Percentiles rank a stretch among this genome's conserved stretches.
Conservation (phyloP, 2,888 invertebrate genomes). For the Timandra comae region DNA sequence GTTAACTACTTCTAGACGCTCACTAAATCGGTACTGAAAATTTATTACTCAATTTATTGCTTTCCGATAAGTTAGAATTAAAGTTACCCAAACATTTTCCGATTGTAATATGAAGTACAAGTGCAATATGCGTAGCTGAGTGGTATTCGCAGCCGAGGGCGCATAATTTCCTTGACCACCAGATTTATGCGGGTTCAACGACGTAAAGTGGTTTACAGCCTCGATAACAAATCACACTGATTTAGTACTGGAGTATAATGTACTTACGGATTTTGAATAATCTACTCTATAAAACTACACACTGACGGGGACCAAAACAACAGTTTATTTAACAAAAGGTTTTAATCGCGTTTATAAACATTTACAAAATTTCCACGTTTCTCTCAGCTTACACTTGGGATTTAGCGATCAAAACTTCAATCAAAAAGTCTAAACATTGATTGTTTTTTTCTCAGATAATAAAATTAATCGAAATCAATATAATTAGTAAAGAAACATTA, state of each 20-base stretch:
- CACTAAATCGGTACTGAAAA: constrained; percentile 10
- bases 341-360: too few species aligned
- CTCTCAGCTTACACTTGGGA: too few species aligned
- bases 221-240: constrained; percentile 51
- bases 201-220: constrained; percentile 38
- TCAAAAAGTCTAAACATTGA: too few species aligned
- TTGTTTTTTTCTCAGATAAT: too few species aligned
- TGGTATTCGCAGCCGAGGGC: constrained; percentile 6
- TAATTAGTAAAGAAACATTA: too few species aligned
- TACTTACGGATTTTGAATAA: constrained; percentile 20
- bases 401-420: too few species aligned
- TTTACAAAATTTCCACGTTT: too few species aligned
- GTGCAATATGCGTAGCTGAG: constrained; percentile 1
- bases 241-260: constrained; percentile 31
- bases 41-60: constrained; percentile 18
- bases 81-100: constrained; percentile 21
- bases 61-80: constrained; percentile 20
- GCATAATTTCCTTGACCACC: constrained; percentile 45
- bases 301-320: too few species aligned
- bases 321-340: too few species aligned
- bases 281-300: too few species aligned
- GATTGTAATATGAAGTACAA: constrained; percentile 16
- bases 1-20: constrained; percentile 7
- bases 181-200: constrained; percentile 46
- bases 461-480: too few species aligned